A percentile compares a stretch with the other conserved stretches of the same genome.
These are phyloP conservation scores for Drosophila eohydei DNA, from an alignment of 2,888 invertebrate genomes.

Conservation along the genomic window DNA sequence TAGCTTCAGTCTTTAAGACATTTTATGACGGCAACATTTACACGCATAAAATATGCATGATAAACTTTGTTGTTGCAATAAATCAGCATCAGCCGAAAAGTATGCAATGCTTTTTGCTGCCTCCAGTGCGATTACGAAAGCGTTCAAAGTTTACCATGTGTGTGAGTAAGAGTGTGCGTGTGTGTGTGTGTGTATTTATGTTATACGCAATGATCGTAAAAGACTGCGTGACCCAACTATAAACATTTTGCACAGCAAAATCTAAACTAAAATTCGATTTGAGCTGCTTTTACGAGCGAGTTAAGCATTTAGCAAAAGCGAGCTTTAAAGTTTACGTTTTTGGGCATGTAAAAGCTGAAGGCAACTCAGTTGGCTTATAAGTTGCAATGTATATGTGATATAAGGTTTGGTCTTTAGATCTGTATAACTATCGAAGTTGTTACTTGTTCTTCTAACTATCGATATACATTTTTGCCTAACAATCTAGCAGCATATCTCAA, in stretches of 20 bases:
- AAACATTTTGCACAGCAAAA: slow-evolving; percentile 49
- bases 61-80: slow-evolving; percentile 80
- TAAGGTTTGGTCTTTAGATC: background rate
- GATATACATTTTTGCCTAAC: too few relatives aligned
- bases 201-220: slow-evolving; percentile 55
- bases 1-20: slow-evolving; percentile 54
- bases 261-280: slow-evolving; percentile 59
- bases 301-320: slow-evolving; percentile 55
- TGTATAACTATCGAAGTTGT: too few relatives aligned
- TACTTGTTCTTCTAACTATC: too few relatives aligned
- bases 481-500: too few relatives aligned
- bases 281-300: slow-evolving; percentile 40
- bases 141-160: slow-evolving; percentile 69
- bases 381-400: background rate
- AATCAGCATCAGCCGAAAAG: slow-evolving; percentile 68
- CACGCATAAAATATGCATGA: slow-evolving; percentile 82
- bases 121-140: slow-evolving; percentile 77
- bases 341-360: background rate
- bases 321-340: slow-evolving; percentile 13
- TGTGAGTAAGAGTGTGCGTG: slow-evolving; percentile 14
- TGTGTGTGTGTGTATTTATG: slow-evolving; percentile 49
- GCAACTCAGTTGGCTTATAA: background rate
- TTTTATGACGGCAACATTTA: slow-evolving; percentile 81
- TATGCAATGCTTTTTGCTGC: slow-evolving; percentile 44
- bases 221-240: slow-evolving; percentile 63